Conservation (phyloP, 2,113 vertebrate species). For the Triplophysa dalaica region DNA sequence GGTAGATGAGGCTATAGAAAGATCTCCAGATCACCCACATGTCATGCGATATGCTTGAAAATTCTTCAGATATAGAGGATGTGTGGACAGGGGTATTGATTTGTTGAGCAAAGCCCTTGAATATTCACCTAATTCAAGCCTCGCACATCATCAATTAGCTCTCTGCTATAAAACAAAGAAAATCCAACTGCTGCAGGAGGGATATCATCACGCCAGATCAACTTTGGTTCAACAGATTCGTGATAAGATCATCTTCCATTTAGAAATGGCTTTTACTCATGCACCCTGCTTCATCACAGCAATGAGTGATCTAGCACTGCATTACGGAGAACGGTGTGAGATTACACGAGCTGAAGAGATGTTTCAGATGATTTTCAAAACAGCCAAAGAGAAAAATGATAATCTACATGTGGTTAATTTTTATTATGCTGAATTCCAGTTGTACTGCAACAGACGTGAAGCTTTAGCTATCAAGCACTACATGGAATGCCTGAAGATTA, state of each 20-base stretch:
- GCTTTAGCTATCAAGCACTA: too few species aligned
- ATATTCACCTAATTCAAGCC: conserved; percentile 58
- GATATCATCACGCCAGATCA: background rate
- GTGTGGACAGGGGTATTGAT: conserved; percentile 49
- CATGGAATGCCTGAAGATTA: conserved; percentile 21
- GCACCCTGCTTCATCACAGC: conserved; percentile 46
- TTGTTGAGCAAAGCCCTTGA: conserved; percentile 67
- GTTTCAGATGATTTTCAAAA: conserved; percentile 40
- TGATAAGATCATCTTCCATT: conserved; percentile 41
- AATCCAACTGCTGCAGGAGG: background rate
- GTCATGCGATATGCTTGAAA: conserved; percentile 32
- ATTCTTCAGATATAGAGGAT: conserved; percentile 69
- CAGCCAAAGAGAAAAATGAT: conserved; percentile 33
- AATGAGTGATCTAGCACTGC: conserved; percentile 18
- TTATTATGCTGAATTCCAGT: too few species aligned
- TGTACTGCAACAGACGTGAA: too few species aligned
- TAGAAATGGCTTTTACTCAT: conserved; percentile 40
- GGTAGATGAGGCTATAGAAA: too few species aligned
- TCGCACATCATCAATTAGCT: conserved; percentile 64
- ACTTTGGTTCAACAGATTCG: conserved; percentile 9
- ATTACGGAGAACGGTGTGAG: conserved; percentile 19
- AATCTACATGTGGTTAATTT: too few species aligned
- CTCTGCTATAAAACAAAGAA: conserved; percentile 69
- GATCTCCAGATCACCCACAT: too few species aligned
- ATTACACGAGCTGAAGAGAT: background rate